Conservation (phyloP, 2,797 vertebrate genomes). For the Paramormyrops hopkinsi region DNA sequence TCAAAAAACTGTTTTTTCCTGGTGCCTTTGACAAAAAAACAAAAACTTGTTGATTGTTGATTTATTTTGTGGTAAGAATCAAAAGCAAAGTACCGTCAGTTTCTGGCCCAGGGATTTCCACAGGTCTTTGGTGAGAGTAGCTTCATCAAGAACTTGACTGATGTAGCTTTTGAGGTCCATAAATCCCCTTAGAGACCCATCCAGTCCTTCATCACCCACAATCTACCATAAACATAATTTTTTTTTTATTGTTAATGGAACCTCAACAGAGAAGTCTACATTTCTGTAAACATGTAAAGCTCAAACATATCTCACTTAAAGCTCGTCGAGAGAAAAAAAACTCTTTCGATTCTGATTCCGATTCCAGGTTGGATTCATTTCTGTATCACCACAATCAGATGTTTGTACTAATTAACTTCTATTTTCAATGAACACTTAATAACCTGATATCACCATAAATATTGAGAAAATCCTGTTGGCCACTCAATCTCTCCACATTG, state of each 20-base stretch:
- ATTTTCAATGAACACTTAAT: background rate
- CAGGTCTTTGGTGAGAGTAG: constrained; percentile 49
- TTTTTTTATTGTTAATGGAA: background rate
- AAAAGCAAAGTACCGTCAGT: constrained; percentile 39
- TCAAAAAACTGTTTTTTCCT: background rate
- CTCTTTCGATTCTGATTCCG: background rate
- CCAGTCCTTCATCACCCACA: constrained; percentile 6
- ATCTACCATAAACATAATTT: background rate
- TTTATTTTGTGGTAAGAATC: background rate
- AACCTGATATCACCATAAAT: background rate
- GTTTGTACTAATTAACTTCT: background rate
- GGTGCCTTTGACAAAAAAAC: background rate
- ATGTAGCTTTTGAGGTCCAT: constrained; percentile 50
- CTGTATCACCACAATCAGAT: background rate
- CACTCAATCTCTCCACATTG: background rate
- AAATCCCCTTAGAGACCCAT: constrained; percentile 23
- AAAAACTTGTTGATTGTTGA: background rate
- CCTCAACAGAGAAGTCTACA: background rate
- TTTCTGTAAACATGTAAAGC: background rate
- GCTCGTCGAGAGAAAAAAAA: background rate
- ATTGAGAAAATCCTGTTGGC: background rate
- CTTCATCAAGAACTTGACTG: constrained; percentile 58
- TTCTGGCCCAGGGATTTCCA: constrained; percentile 52
- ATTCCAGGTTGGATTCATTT: background rate
- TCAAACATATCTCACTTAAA: background rate